A percentile compares a stretch with the other conserved stretches of the same genome.
These are phyloP conservation scores for Pterocles gutturalis DNA, from an alignment of 2,113 vertebrate species.

Conservation along the genomic window DNA sequence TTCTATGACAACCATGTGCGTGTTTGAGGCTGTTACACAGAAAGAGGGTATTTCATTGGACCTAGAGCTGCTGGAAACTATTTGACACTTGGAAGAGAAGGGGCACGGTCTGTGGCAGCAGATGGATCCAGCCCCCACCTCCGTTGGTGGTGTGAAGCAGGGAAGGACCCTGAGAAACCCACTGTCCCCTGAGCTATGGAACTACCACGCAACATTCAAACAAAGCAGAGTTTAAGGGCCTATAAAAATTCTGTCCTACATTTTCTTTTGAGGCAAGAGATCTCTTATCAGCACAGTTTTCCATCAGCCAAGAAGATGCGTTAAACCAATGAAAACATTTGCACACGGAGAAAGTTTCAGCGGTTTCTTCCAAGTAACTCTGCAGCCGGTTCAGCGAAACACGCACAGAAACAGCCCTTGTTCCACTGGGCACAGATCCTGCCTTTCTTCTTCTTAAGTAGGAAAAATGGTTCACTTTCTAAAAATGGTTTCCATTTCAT, in stretches of 20 bases:
- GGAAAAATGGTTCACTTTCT: not conserved
- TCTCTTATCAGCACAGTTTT: not conserved
- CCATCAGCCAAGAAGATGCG: not conserved
- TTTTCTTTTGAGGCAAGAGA: not conserved
- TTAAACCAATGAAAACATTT: not conserved
- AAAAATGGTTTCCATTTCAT: not conserved
- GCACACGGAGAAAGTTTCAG: not conserved
- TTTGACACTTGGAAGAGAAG: not conserved
- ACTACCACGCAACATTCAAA: fast-evolving
- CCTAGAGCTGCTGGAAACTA: not conserved
- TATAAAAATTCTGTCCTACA: not conserved
- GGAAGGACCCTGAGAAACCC: not conserved
- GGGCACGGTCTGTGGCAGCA: not conserved
- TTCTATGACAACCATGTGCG: too few species aligned
- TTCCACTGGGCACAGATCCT: not conserved
- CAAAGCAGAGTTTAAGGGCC: not conserved
- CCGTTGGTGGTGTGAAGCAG: not conserved
- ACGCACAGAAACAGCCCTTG: not conserved
- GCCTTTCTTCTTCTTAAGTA: not conserved
- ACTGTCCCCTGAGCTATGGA: not conserved
- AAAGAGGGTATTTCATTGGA: not conserved
- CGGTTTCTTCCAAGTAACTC: not conserved
- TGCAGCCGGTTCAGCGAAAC: not conserved
- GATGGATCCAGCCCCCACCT: not conserved
- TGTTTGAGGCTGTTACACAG: not conserved